A percentile compares a stretch with the other conserved stretches of the same genome.
Evolutionary conservation across 2,113 vertebrate species (phyloP).

Genomic region (Probosciger aterrimus): DNA sequence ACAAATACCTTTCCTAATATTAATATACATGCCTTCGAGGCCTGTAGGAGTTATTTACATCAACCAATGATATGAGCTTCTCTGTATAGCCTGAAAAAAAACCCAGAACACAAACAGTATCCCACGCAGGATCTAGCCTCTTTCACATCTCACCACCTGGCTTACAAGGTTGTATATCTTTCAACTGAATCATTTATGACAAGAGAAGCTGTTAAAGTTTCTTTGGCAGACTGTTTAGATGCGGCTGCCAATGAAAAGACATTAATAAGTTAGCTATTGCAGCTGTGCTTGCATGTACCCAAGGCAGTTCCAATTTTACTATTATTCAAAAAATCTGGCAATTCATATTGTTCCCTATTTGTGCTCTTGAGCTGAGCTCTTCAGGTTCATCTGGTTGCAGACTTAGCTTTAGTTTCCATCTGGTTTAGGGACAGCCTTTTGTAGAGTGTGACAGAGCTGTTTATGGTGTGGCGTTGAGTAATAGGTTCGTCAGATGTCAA

Average conservation of each 20-base stretch:
- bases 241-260: conserved; percentile 52
- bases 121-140: neutral
- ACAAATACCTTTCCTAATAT: neutral
- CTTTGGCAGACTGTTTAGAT: conserved; percentile 50
- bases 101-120: fast-evolving
- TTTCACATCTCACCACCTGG: conserved; percentile 47
- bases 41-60: neutral
- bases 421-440: neutral
- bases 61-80: neutral
- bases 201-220: conserved; percentile 38
- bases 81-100: neutral
- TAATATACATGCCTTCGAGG: neutral
- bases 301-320: conserved; percentile 18
- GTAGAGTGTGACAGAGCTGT: neutral
- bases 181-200: conserved; percentile 55
- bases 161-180: conserved; percentile 45
- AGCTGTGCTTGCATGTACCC: conserved; percentile 35
- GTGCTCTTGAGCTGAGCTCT: neutral
- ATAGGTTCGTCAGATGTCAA: neutral
- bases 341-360: neutral
- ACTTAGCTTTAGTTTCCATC: neutral
- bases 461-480: neutral
- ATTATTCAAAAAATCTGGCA: conserved; percentile 16
- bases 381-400: neutral
- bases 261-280: conserved; percentile 27